Evolutionary conservation across 92 coral and sea anemone species (phyloP).

Genomic region (Parazoanthus swiftii): DNA sequence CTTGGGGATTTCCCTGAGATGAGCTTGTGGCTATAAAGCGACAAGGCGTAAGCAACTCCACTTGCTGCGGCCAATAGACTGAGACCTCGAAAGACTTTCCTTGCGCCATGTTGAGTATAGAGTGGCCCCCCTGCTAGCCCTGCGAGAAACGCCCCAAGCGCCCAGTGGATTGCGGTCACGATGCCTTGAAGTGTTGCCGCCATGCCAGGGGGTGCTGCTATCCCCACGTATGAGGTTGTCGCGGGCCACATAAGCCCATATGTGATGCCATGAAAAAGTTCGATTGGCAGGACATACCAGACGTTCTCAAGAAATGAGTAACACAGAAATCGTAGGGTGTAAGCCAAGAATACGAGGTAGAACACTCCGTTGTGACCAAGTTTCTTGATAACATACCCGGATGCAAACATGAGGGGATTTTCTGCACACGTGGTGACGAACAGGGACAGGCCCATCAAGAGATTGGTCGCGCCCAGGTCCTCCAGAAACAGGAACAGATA

Average conservation of each 20-base stretch:
- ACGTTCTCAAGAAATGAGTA: conserved; percentile 53
- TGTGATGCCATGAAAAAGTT: conserved; percentile 61
- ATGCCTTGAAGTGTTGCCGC: conserved; percentile 58
- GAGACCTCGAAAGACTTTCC: conserved; percentile 50
- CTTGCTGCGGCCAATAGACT: conserved; percentile 32
- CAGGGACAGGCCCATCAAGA: conserved; percentile 58
- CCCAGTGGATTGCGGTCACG: conserved; percentile 49
- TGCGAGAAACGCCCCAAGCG: conserved; percentile 53
- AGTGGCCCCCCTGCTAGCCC: conserved; percentile 58
- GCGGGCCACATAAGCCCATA: conserved; percentile 67
- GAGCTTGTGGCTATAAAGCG: conserved; percentile 9
- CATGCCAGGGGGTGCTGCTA: conserved; percentile 58
- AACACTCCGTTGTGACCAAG: conserved; percentile 57
- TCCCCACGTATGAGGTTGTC: conserved; percentile 54
- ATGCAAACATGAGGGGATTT: conserved; percentile 57
- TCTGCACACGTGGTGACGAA: conserved; percentile 54
- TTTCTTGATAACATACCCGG: conserved; percentile 48
- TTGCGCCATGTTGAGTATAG: conserved; percentile 50
- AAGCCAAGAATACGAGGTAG: conserved; percentile 53
- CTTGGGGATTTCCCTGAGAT: neutral
- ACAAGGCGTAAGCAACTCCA: conserved; percentile 40
- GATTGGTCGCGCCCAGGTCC: conserved; percentile 53
- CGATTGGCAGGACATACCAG: conserved; percentile 58
- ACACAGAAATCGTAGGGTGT: conserved; percentile 48
- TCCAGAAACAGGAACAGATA: conserved; percentile 55